Evolutionary conservation across 2,797 vertebrate genomes (phyloP), one percentile per base, ranked within the genome.

Genomic region (Pseudochaenichthys georgianus): DNA sequence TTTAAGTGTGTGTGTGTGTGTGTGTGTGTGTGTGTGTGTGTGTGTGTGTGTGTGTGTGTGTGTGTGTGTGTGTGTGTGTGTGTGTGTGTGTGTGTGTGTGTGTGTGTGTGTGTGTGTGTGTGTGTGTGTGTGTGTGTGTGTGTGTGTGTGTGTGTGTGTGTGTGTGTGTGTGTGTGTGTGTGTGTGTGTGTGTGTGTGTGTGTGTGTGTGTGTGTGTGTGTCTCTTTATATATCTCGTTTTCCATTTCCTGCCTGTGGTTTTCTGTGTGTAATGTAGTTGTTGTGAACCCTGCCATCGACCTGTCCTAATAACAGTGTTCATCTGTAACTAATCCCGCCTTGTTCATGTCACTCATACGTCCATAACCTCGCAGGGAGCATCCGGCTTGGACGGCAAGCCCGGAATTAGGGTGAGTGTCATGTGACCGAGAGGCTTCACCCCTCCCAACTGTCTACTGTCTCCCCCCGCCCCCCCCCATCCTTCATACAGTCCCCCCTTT

Each of bases 301-400:
- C 86, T 93, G 92, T 94, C 91, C 87, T 85, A 93, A 92, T 93
- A 93, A 93, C 92, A 84, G 91, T 94, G 90, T 91, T 95, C 94
- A 94, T 95, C 94, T 93, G 95, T 94, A 97, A 98, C 97, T 99
- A 99, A 99, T 98, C 94, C 91, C 92, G 89, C 97, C 95, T 92
- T 95, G 93, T 98, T 96, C 96, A 99, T 99, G 96, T 98, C 96
- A 95, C 96, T 95, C 91, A 96, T 97, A 95, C 95, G 93, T 96
- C 95, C 96, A 94, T 96, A 96, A 98, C 95, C 94, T 92, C 94
- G 92, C 97, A 99, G 98, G 98, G 98, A 96, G 97, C 98, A 93
- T 98, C 98, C 95, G 98, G 98, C 97, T 99, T 99, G 96, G 98
- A 99, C 94, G 98, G 98, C 93, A 99, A 98, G 97, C 97, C 96